Conservation (phyloP, 2,797 vertebrate genomes). For the Anniella stebbinsi region DNA sequence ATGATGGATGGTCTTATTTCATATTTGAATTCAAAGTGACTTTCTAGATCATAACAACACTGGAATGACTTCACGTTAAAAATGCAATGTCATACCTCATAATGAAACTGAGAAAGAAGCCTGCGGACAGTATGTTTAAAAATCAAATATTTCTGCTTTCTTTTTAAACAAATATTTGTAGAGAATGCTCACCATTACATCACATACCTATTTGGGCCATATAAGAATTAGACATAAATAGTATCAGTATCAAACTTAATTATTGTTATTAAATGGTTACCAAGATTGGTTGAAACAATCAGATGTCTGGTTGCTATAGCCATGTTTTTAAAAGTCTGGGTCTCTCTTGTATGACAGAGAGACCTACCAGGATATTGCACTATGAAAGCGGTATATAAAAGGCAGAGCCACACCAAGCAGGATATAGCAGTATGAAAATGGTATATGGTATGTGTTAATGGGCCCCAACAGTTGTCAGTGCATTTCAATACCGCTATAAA, state of each 20-base stretch:
- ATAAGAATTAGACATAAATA: background rate
- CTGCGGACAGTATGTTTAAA: slow-evolving; percentile 58
- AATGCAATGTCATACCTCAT: slow-evolving; percentile 44
- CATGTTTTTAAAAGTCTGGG: background rate
- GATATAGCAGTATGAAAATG: too few relatives aligned
- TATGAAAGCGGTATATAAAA: too few relatives aligned
- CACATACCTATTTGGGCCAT: background rate
- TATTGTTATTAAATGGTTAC: background rate
- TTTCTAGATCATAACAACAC: slow-evolving; percentile 73
- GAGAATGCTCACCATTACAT: background rate
- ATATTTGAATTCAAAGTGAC: slow-evolving; percentile 86
- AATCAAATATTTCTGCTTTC: slow-evolving; percentile 3
- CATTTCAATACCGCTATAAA: too few relatives aligned
- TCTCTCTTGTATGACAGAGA: background rate
- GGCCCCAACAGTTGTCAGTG: too few relatives aligned
- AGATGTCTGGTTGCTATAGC: background rate
- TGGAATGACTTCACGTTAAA: slow-evolving; percentile 65
- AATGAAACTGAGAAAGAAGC: slow-evolving; percentile 63
- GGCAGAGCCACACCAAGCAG: too few relatives aligned
- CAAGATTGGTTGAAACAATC: background rate
- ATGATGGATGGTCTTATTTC: slow-evolving; percentile 94
- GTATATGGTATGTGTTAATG: too few relatives aligned
- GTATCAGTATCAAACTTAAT: background rate
- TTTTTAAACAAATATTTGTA: slow-evolving; percentile 14
- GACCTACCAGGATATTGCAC: too few relatives aligned